Evolutionary conservation across 92 coral and sea anemone species (phyloP), one percentile per base, ranked within the genome.

Genomic region (Palythoa heliodiscus): DNA sequence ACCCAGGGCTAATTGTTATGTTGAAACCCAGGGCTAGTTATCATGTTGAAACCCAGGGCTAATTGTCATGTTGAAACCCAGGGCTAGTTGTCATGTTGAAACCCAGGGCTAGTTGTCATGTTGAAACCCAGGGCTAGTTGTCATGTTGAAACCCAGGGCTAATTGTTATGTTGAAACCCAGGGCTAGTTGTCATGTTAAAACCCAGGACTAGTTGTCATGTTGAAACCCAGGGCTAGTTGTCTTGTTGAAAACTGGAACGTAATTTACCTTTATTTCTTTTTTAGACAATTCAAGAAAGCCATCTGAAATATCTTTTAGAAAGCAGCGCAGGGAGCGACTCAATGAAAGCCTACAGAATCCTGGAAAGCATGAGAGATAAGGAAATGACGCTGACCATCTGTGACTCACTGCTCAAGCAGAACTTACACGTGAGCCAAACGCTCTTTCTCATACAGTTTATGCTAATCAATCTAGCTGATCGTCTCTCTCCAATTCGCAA

Each of bases 361-460:
- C 89, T 96, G 1, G 99, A 96, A 74, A 89, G 93, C 38, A 88
- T 96, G 52, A 87, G 86, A n/a, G 98, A 96, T 63, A 92, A 91
- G 40, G 94, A 90, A 53, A 91, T 92, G 92, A 88, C 91, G 16
- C 91, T 92, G 20, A 39, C 85, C 55, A 86, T 96, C 81, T 96
- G 99, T 66, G 94, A 96, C 78, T 90, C 97, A 38, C 89, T 96
- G 29, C 92, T 96, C 15, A 87, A 87, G 5, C 98, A 90, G 84
- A 94, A 94, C 78, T 91, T 94, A 25, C 98, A 90, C 55, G 98
- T 94, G 52, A 89, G 98, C 66, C 98, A 92, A 77, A 92, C 93
- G 24, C 92, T 94, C 81, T 96, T 96, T 88, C 87, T 96, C 73
- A 93, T 93, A 25, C 95, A 96, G 83, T 96, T 94, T 78, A 96